phyloP scores from a whole-genome alignment of 2,888 invertebrate genomes.

The Globia sparganii region DNA sequence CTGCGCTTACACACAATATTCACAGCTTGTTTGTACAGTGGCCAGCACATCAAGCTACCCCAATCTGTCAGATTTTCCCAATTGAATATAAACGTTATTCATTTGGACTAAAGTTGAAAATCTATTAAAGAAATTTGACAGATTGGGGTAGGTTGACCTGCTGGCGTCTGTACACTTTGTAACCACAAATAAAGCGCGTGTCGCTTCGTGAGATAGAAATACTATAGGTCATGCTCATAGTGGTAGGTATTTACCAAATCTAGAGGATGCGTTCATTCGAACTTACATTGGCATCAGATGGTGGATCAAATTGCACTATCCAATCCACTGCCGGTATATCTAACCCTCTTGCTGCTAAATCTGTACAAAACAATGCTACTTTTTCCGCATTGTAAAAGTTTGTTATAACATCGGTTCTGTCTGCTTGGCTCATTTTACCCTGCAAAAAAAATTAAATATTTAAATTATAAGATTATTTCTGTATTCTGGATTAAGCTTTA shows the following conservation, averaged over 20 bases:
- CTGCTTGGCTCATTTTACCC: conserved; percentile 99
- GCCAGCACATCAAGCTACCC: too few species aligned
- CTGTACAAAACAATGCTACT: conserved; percentile 98
- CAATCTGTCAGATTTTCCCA: too few species aligned
- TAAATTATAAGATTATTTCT: neutral
- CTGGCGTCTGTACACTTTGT: neutral
- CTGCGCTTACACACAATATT: neutral
- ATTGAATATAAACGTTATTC: too few species aligned
- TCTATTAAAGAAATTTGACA: too few species aligned
- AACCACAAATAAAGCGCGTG: neutral
- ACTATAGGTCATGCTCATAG: neutral
- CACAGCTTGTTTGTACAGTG: neutral
- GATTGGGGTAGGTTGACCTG: too few species aligned
- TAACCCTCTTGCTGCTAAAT: conserved; percentile 98
- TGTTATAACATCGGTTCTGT: conserved; percentile 98
- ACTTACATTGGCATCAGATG: conserved; percentile 98
- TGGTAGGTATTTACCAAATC: neutral
- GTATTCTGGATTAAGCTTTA: neutral
- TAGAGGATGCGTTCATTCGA: too few species aligned
- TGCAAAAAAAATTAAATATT: conserved; percentile 80
- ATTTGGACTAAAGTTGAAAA: too few species aligned
- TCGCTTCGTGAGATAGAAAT: too few species aligned
- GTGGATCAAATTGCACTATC: conserved; percentile 99
- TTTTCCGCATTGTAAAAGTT: conserved; percentile 98
- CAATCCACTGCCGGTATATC: conserved; percentile 99